These are phyloP conservation scores for Himalopsyche phryganea DNA, from an alignment of 1,140 invertebrate genomes.

Conservation along the genomic window DNA sequence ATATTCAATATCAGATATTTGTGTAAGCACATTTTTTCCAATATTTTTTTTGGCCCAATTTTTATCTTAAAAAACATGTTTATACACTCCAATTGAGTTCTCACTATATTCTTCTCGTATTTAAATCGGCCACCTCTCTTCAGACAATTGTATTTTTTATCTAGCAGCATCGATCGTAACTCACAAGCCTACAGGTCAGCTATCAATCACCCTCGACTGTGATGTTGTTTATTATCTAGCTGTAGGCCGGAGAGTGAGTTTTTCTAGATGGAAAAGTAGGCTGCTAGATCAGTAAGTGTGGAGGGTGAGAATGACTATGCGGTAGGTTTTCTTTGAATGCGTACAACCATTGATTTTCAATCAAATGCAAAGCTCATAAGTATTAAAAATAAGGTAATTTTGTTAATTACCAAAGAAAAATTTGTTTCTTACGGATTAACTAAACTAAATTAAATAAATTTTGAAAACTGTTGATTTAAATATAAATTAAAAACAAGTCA, in stretches of 20 bases:
- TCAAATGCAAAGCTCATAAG: too few species aligned
- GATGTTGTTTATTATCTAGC: constrained; percentile 21
- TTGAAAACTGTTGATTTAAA: too few species aligned
- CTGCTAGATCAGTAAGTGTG: not conserved
- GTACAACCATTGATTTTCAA: too few species aligned
- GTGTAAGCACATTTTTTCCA: too few species aligned
- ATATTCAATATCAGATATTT: too few species aligned
- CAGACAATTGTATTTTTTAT: constrained; percentile 4
- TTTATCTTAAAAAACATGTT: not conserved
- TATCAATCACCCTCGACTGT: constrained; percentile 17
- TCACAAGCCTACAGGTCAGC: constrained; percentile 19
- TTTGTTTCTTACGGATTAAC: too few species aligned
- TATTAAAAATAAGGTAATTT: too few species aligned
- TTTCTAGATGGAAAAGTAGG: not conserved
- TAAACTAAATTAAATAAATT: too few species aligned
- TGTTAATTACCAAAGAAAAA: too few species aligned
- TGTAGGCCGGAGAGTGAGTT: not conserved
- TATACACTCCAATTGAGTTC: not conserved
- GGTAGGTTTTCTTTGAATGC: not conserved
- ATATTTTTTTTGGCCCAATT: too few species aligned
- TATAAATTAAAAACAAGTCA: too few species aligned
- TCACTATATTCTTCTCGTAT: not conserved
- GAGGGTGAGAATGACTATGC: not conserved
- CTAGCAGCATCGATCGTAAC: constrained; percentile 6
- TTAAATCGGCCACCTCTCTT: not conserved